A percentile compares a stretch with the other conserved stretches of the same genome.
These are phyloP conservation scores for Sicus ferrugineus DNA, from an alignment of 2,888 invertebrate species.

Conservation along the genomic window DNA sequence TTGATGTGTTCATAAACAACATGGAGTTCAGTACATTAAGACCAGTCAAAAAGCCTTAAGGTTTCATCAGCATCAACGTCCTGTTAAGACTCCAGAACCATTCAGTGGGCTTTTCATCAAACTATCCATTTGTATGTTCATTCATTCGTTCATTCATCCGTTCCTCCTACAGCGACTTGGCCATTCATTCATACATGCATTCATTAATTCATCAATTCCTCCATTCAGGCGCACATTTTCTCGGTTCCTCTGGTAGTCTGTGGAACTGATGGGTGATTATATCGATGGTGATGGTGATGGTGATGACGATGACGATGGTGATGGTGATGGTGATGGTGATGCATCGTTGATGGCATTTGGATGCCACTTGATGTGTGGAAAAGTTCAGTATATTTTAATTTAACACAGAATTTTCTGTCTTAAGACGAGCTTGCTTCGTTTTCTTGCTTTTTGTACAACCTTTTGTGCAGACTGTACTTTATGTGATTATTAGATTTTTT, in stretches of 20 bases:
- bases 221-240: slow-evolving; percentile 15
- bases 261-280: not conserved
- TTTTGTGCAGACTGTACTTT: no score
- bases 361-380: slow-evolving; percentile 59
- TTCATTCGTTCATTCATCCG: slow-evolving; percentile 22
- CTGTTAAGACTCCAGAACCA: not conserved
- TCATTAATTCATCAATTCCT: slow-evolving; percentile 39
- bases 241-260: slow-evolving; percentile 12
- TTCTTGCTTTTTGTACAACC: no score
- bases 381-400: no score
- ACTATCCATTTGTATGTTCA: slow-evolving; percentile 41
- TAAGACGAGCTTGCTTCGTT: no score
- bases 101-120: slow-evolving; percentile 43
- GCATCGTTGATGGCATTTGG: slow-evolving; percentile 51
- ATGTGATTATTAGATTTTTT: no score
- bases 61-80: slow-evolving; percentile 36
- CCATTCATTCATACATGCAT: slow-evolving; percentile 12
- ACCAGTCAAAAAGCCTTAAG: slow-evolving; percentile 50
- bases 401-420: no score
- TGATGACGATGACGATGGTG: no score
- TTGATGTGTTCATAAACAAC: slow-evolving; percentile 4
- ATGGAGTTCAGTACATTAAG: slow-evolving; percentile 32
- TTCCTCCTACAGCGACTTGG: no score
- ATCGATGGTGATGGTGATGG: no score
- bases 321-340: slow-evolving; percentile 45